Base-by-base conservation (phyloP, 2,888 invertebrate species). In the Margaritifera margaritifera region DNA sequence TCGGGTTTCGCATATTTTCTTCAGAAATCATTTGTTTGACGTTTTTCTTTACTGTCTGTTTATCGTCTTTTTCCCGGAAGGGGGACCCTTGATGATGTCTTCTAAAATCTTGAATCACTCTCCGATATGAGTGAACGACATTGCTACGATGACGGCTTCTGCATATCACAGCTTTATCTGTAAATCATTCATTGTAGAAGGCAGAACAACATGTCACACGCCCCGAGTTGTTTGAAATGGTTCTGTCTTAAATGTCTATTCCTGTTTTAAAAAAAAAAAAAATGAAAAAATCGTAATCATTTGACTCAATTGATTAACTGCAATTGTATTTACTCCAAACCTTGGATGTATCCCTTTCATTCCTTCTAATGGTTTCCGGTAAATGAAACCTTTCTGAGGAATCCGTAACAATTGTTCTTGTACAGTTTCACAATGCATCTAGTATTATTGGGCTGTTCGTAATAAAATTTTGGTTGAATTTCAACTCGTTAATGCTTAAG, bases 141-240 rank as follows among this genome's bases (percentile, higher is more conserved):
- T 60, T 61, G 25, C 61, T 61, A 5, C 27, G 22, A 42, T 67
- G 56, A 19, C 62, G 61, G 4, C 61, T 56, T 19, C 57, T 54
- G 20, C 67, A 62, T 20, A 55, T 56, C 3, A 67, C 62, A 8
- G 67, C 56, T 55, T 67, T 67, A 31, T 67, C 67, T 15, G 50
- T 24, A 25, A 67, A 67, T 42, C 50, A 11, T 50, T 61, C 19
- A 50, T 61, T 50, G 55, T 60, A 66, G 15, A 65, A 25, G 4
- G 66, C 22, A 3, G 66, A 52, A 20, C 65, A 66, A 6, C 53
- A 50, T 11, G 60, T 24, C 6, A 66, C 66, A 42, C 59, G 2
- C 8, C 53, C 59, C n/a, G 66, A 66, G 31, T 59, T 54, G 31
- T 66, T 66, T 15, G 53, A 31, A 15, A 60, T 66, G 5, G 60